Evolutionary conservation across 2,113 vertebrate genomes (phyloP).

Genomic region (Lagopus muta): DNA sequence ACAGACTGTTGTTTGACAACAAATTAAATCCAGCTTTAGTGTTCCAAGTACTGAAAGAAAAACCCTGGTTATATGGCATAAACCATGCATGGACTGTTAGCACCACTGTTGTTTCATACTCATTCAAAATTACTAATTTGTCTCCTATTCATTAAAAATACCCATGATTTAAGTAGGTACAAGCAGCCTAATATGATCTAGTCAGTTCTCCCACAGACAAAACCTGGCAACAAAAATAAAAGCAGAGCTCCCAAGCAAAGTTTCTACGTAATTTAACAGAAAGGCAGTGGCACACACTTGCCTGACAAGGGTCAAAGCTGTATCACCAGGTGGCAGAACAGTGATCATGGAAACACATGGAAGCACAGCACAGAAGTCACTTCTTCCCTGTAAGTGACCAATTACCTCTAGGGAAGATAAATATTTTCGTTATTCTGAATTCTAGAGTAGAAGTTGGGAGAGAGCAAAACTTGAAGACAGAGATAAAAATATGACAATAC

Average conservation of each 20-base stretch:
- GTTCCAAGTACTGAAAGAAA: not conserved
- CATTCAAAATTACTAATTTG: not conserved
- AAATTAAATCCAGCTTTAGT: not conserved
- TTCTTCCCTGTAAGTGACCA: rapidly evolving
- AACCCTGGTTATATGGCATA: not conserved
- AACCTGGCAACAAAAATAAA: not conserved
- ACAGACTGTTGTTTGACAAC: not conserved
- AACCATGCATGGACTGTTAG: not conserved
- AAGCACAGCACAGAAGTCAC: not conserved
- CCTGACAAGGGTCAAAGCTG: not conserved
- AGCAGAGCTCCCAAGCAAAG: not conserved
- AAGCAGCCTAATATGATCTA: not conserved
- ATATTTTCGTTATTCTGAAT: not conserved
- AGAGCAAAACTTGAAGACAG: not conserved
- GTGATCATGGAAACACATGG: not conserved
- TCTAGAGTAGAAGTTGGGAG: not conserved
- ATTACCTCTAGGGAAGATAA: not conserved
- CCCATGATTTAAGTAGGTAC: not conserved
- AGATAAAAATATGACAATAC: not conserved
- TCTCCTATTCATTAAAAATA: not conserved
- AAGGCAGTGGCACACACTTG: rapidly evolving
- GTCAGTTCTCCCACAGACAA: not conserved
- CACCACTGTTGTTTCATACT: not conserved
- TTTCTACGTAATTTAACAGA: not conserved
- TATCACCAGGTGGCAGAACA: rapidly evolving